Evolutionary conservation across 2,113 vertebrate species (phyloP).

Genomic region (Climacteris rufus): DNA sequence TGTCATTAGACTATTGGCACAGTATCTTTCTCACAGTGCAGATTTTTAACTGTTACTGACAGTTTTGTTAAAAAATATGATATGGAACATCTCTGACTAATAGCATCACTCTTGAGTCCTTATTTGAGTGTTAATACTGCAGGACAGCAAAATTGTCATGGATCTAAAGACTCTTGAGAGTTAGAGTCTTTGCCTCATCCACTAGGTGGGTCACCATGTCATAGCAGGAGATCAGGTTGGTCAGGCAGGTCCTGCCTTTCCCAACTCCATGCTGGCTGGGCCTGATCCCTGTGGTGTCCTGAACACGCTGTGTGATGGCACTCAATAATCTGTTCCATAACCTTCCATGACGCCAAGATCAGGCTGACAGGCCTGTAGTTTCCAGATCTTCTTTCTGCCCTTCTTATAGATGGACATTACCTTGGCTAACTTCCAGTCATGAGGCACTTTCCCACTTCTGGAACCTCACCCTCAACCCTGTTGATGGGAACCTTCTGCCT

Average conservation of each 20-base stretch:
- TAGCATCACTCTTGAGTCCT: not conserved
- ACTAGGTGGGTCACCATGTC: not conserved
- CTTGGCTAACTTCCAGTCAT: not conserved
- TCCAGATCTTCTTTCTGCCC: not conserved
- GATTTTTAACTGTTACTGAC: not conserved
- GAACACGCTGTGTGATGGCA: not conserved
- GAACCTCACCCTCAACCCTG: accelerated
- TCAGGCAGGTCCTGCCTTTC: not conserved
- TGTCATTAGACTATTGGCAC: not conserved
- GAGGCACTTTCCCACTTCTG: not conserved
- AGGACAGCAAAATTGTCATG: not conserved
- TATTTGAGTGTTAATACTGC: not conserved
- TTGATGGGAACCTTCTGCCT: not conserved
- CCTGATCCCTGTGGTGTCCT: not conserved
- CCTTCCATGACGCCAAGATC: not conserved
- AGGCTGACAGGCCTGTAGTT: not conserved
- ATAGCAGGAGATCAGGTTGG: not conserved
- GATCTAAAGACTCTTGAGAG: not conserved
- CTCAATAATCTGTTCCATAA: not conserved
- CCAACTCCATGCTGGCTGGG: not conserved
- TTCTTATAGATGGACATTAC: not conserved
- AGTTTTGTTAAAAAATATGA: not conserved
- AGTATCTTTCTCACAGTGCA: not conserved
- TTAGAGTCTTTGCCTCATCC: not conserved
- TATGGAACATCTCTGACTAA: not conserved